Conservation (phyloP, 2,113 vertebrate genomes). For the Microcebus jonahi region DNA sequence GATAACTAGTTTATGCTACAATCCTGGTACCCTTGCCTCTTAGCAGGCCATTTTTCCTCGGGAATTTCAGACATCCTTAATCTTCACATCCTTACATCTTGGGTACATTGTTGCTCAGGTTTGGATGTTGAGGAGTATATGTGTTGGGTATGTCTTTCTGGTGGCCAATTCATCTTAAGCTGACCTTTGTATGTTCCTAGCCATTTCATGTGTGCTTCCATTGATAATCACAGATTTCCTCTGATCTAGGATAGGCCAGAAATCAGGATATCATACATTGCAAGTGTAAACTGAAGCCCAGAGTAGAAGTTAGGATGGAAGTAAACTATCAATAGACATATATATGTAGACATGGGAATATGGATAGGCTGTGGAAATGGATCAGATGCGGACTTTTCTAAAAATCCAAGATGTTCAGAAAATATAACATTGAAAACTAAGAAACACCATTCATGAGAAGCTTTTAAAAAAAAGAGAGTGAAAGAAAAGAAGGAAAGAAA, state of each 20-base stretch:
- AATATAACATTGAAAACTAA: background rate
- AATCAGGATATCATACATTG: background rate
- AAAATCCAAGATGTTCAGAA: constrained; percentile 2
- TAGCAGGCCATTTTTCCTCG: background rate
- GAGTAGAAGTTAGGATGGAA: background rate
- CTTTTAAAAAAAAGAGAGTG: background rate
- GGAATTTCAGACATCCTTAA: background rate
- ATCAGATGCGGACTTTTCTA: background rate
- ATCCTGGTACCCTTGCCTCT: background rate
- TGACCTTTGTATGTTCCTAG: background rate
- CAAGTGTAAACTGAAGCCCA: background rate
- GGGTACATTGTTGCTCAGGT: background rate
- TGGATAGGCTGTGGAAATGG: background rate
- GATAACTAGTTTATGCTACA: background rate
- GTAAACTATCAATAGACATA: constrained; percentile 1
- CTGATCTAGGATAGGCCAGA: background rate
- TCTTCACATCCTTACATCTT: background rate
- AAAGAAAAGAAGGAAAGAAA: background rate
- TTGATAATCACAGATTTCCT: background rate
- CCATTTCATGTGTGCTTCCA: background rate
- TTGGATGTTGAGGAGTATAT: background rate
- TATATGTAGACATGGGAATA: background rate
- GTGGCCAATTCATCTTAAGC: background rate
- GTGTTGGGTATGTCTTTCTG: background rate
- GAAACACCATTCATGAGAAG: background rate